Evolutionary conservation across 2,113 vertebrate genomes (phyloP).

Genomic region (Syrrhaptes paradoxus): DNA sequence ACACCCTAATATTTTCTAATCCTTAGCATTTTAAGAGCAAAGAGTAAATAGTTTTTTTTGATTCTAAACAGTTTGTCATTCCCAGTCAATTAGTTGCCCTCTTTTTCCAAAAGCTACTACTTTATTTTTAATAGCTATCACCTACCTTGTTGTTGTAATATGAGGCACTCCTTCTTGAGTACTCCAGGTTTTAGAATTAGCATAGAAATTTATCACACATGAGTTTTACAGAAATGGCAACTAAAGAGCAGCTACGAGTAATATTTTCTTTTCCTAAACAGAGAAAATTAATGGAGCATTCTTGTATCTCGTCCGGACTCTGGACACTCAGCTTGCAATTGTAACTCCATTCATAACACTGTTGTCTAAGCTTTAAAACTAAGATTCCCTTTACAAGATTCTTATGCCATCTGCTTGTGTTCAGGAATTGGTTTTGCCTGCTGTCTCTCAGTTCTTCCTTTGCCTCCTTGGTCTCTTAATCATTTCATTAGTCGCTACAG

Average conservation of each 20-base stretch:
- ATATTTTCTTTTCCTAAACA: background rate
- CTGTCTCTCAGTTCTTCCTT: background rate
- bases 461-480: background rate
- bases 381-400: background rate
- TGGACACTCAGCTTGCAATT: background rate
- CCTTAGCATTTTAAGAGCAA: background rate
- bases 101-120: background rate
- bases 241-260: background rate
- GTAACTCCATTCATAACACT: background rate
- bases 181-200: background rate
- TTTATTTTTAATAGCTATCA: background rate
- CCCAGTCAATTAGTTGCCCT: background rate
- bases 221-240: background rate
- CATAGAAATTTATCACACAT: background rate
- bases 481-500: background rate
- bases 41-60: background rate
- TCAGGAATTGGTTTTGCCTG: constrained; percentile 6
- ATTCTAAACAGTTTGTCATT: background rate
- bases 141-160: background rate
- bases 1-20: background rate
- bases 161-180: background rate
- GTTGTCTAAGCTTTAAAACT: background rate
- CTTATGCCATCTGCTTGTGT: background rate
- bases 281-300: background rate
- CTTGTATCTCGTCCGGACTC: background rate